These are phyloP conservation scores for Hemistola chrysoprasaria DNA, from an alignment of 2,888 invertebrate genomes.

Conservation along the genomic window DNA sequence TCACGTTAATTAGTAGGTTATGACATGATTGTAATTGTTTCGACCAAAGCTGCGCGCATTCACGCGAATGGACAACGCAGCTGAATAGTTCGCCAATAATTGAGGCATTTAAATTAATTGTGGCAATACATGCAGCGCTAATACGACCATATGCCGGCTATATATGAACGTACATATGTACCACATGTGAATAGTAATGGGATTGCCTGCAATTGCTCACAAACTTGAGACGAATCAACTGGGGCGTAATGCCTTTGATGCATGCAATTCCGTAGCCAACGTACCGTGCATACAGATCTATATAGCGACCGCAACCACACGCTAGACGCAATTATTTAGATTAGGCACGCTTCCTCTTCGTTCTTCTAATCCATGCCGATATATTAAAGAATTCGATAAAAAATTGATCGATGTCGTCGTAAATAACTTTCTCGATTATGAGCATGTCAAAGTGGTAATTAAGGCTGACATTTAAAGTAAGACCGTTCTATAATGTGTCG, in stretches of 20 bases:
- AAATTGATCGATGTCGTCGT: slow-evolving; percentile 17
- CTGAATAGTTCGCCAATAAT: slow-evolving; percentile 63
- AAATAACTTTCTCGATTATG: slow-evolving; percentile 26
- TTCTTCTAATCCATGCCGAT: slow-evolving; percentile 8
- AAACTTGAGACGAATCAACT: slow-evolving; percentile 65
- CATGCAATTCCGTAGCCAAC: slow-evolving; percentile 44
- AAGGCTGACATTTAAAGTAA: slow-evolving; percentile 25
- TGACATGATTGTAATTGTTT: slow-evolving; percentile 43
- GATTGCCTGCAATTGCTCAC: slow-evolving; percentile 68
- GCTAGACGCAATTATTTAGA: slow-evolving; percentile 23
- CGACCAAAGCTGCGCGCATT: slow-evolving; percentile 32
- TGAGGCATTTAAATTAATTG: slow-evolving; percentile 77
- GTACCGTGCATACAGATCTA: slow-evolving; percentile 32
- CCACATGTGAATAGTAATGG: slow-evolving; percentile 57
- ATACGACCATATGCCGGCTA: slow-evolving; percentile 48
- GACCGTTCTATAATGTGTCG: slow-evolving; percentile 21
- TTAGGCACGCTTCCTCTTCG: slow-evolving; percentile 22
- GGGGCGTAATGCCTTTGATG: slow-evolving; percentile 66
- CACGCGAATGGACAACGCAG: slow-evolving; percentile 45
- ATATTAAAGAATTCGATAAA: slow-evolving; percentile 13
- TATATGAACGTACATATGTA: slow-evolving; percentile 49
- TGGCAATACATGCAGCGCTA: slow-evolving; percentile 60
- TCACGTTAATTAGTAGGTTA: slow-evolving; percentile 41
- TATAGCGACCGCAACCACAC: slow-evolving; percentile 26
- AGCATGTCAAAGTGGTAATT: slow-evolving; percentile 27